Base-by-base conservation (phyloP, 2,113 vertebrate species). In the Eolophus roseicapilla region DNA sequence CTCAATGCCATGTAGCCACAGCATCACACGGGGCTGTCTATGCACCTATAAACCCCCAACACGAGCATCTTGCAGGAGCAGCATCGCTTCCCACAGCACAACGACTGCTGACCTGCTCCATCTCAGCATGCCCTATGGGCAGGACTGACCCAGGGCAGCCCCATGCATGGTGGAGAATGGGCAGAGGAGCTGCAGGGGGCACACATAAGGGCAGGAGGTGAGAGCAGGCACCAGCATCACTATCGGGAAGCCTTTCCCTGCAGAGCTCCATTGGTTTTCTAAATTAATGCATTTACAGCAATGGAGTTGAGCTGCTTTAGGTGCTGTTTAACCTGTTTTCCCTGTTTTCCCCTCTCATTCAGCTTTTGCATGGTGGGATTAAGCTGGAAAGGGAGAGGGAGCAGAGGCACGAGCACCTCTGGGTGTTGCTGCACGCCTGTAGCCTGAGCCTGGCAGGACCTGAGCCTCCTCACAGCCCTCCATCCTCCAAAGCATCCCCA, bases 101-200 rank as follows among this genome's bases (percentile, higher is more conserved):
- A 8, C 3, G 5, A 3, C 21, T 21, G 27, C 9, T 41, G 29
- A 14, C 20, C 59, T 6, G 5, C 31, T 52, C 2, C 14, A 1
- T 3, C 47, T 3, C 29, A 3, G 3, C 52, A n/a, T 47, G 10
- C 9, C 5, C 25, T 43, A 1, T 0, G 7, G 65, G 57, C 35
- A 73, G 59, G 43, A 43, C 60, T 10, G 16, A 7, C 23, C 1
- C 12, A 47, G 13, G 39, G 13, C 68, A 83, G 52, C 52, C 41
- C 23, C 29, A 18, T 5, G 1, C 20, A 3, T 1, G 1, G 64
- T 21, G 1, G 0, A 3, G 25, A 0, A 9, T 0, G 13, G 35
- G 19, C 49, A 49, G 46, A 33, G 19, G 19, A 41, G 25, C 53
- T 44, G 27, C n/a, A 37, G 39, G 18, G 39, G 27, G 24, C 24